phyloP scores from a whole-genome alignment of 2,888 invertebrate species.

The Balanococcus diminutus region DNA sequence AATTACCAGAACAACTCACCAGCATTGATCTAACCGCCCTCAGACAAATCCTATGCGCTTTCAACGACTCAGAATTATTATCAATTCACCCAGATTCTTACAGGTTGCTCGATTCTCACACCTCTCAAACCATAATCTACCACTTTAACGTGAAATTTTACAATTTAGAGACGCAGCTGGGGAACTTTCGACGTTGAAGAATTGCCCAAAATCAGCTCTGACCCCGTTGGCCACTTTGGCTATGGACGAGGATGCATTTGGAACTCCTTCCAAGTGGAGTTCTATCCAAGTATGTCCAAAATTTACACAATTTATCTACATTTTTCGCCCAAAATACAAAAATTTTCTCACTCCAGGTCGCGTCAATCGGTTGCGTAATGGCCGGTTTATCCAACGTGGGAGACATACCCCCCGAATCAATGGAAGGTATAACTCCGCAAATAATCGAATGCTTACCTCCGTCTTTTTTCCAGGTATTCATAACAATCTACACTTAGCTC shows the following conservation, averaged over 20 bases:
- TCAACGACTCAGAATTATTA: conserved; percentile 65
- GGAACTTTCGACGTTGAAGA: conserved; percentile 58
- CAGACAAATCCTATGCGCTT: conserved; percentile 67
- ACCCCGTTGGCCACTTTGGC: conserved; percentile 58
- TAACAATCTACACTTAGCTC: too few species aligned
- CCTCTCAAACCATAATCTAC: not conserved
- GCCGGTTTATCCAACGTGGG: conserved; percentile 57
- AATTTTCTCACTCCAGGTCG: too few species aligned
- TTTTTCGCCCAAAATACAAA: not conserved
- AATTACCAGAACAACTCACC: conserved; percentile 66
- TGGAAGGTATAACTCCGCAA: conserved; percentile 58
- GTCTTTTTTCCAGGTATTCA: conserved; percentile 57
- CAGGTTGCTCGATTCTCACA: conserved; percentile 56
- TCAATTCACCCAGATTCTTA: conserved; percentile 66
- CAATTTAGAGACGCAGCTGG: conserved; percentile 59
- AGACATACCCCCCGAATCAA: conserved; percentile 58
- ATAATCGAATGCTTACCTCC: conserved; percentile 58
- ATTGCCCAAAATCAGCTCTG: conserved; percentile 58
- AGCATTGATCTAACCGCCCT: conserved; percentile 66
- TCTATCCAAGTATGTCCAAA: conserved; percentile 58
- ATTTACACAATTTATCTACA: not conserved
- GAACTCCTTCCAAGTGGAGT: conserved; percentile 58
- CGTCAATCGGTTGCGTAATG: conserved; percentile 59
- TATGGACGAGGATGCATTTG: conserved; percentile 58
- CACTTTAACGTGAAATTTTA: not conserved